Base-by-base conservation (phyloP, 1,140 invertebrate species). In the Drosophila leontia region DNA sequence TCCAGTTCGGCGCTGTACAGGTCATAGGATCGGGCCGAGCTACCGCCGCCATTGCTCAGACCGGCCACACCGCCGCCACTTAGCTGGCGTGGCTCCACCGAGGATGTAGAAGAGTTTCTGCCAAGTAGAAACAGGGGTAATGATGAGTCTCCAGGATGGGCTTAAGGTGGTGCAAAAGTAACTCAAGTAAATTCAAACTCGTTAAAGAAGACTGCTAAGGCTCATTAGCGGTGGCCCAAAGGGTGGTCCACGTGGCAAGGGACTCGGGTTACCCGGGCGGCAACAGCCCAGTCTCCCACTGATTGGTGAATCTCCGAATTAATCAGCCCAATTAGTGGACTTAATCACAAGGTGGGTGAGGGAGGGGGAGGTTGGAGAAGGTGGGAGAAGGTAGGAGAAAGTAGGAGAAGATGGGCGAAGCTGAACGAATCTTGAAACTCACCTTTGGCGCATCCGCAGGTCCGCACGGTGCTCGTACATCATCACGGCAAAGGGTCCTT, bases 1-100 rank as follows among this genome's bases (percentile, higher is more conserved):
- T 96, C 95, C 75, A 95, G 72, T 53, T 96, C 95, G 39, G 94
- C 93, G 42, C 95, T 95, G 64, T 94, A 94, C 17, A 94, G 80
- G 37, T 94, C 93, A 65, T 94, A 93, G 53, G 91, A 88, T 1
- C 86, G 75, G 17, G 57, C 48, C 29, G 59, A 65, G 29, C 63
- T 55, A 0, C 64, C 63, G 7, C 78, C 75, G 0, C 85, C 82
- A 7, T 85, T 90, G 60, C 81, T 91, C 13, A 88, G 55, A 0
- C 85, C 82, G 4, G 88, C 82, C 23, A 83, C 80, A 2, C 91
- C 91, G 0, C 80, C 83, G 13, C 90, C 90, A 41, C 83, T 82
- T 5, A 71, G 62, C 1, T 75, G 65, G n/a, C 86, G 74, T 6
- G 77, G 81, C 26, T 88, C 91, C 44, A 75, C 87, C 2, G 91